A percentile compares a stretch with the other conserved stretches of the same genome.
Evolutionary conservation across 1,140 invertebrate species (phyloP).

Genomic region (Helicorthomorpha holstii): DNA sequence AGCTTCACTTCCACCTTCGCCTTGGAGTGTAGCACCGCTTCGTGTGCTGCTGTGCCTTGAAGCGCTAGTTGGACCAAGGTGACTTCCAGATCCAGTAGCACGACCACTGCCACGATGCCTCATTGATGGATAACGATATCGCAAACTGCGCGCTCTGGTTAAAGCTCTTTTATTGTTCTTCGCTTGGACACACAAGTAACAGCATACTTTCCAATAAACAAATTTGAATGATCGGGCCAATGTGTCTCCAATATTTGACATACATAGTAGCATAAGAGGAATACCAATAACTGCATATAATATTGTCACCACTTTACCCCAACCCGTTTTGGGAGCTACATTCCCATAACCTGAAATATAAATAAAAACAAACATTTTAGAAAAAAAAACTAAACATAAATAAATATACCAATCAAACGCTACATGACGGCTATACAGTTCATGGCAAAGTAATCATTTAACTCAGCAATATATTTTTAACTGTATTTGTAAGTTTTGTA

Average conservation of each 20-base stretch:
- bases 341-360: constrained; percentile 71
- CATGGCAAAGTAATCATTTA: too few species aligned
- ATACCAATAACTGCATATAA: constrained; percentile 92
- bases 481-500: too few species aligned
- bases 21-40: neutral
- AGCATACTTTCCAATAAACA: constrained; percentile 64
- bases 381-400: too few species aligned
- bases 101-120: neutral
- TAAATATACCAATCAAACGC: constrained; percentile 10
- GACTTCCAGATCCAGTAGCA: too few species aligned
- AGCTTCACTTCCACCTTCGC: neutral
- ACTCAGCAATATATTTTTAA: too few species aligned
- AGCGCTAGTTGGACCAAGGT: too few species aligned
- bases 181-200: constrained; percentile 56
- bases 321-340: constrained; percentile 79
- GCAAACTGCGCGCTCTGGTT: neutral
- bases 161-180: neutral
- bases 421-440: constrained; percentile 2
- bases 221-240: constrained; percentile 89
- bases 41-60: neutral
- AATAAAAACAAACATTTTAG: constrained; percentile 6
- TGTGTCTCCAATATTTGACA: constrained; percentile 90
- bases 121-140: constrained; percentile 4
- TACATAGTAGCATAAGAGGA: constrained; percentile 77
- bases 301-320: constrained; percentile 84